Percentiles rank a stretch among this genome's conserved stretches.
These are phyloP conservation scores for Trachurus trachurus DNA, from an alignment of 2,797 vertebrate species.

Conservation along the genomic window DNA sequence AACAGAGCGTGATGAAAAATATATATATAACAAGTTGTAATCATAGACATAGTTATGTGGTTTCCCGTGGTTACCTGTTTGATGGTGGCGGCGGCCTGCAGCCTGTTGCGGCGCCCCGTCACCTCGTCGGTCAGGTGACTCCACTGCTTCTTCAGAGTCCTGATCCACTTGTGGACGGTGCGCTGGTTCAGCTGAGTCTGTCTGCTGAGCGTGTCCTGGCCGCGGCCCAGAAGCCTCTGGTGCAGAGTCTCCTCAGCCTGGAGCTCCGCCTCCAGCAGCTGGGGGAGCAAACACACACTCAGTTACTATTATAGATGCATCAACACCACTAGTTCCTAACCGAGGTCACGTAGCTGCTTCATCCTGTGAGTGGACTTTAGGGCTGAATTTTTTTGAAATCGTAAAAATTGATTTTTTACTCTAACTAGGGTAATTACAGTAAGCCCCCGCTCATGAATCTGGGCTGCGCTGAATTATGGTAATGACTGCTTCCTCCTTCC, in stretches of 20 bases:
- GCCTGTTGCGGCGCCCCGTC: slow-evolving; percentile 65
- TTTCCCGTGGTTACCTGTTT: too few relatives aligned
- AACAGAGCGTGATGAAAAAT: too few relatives aligned
- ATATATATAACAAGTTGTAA: too few relatives aligned
- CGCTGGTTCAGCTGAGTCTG: slow-evolving; percentile 56
- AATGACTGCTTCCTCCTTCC: too few relatives aligned
- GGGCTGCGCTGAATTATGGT: too few relatives aligned
- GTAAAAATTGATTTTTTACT: too few relatives aligned
- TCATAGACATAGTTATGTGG: too few relatives aligned
- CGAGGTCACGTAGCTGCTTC: too few relatives aligned
- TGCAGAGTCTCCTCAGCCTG: slow-evolving; percentile 85
- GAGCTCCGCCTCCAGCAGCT: slow-evolving; percentile 89
- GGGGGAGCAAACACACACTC: neutral
- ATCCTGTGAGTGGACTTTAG: too few relatives aligned
- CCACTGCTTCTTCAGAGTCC: slow-evolving; percentile 87
- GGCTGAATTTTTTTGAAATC: too few relatives aligned
- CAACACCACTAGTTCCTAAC: neutral
- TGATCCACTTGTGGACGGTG: slow-evolving; percentile 83
- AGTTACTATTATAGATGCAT: neutral
- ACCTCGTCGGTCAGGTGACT: slow-evolving; percentile 84
- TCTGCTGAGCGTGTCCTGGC: slow-evolving; percentile 83
- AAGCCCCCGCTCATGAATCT: too few relatives aligned
- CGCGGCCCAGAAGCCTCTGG: slow-evolving; percentile 82
- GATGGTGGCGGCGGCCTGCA: slow-evolving; percentile 86
- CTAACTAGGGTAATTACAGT: too few relatives aligned